Evolutionary conservation across 2,888 invertebrate species (phyloP), one percentile per base, ranked within the genome.

Genomic region (Ophioninae sp.): DNA sequence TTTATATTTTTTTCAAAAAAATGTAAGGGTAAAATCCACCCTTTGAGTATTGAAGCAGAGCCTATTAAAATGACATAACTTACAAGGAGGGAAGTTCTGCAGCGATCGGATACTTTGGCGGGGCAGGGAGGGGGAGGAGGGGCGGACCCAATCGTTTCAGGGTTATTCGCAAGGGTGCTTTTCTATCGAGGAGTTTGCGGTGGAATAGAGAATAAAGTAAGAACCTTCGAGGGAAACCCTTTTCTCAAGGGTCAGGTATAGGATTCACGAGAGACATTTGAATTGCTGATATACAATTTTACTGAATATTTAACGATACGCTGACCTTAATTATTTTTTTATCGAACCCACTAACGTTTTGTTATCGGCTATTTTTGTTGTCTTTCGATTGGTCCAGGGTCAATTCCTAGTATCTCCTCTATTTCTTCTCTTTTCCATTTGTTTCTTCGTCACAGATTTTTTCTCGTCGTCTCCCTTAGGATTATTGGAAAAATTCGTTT

Each of bases 401-500:
- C n/a, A 3, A 64, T 67, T 67, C 5, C 65, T 21, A 20, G n/a
- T 41, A 13, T 67, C 20, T 37, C 3, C 10, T 67, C n/a, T 41
- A 37, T 23, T 50, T 20, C 30, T 8, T 30, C 10, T 59, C 3
- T 21, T 13, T 59, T 6, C 13, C 57, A 13, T 17, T 20, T 20
- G 5, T 21, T 59, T 21, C 20, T 8, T 8, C 21, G 8, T 6
- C 17, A 57, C 6, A 13, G 8, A 20, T 41, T 5, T n/a, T 70
- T 70, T 57, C 10, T 70, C n/a, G 5, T 37, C n/a, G 50, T 13
- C 10, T 30, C 56, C 50, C 37, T 3, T 21, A 17, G 21, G 61
- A 62, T 37, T 50, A 62, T 73, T 62, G 62, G 62, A 39, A 30
- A 61, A 74, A 50, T n/a, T 74, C 62, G 10, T 59, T 76, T 57